Evolutionary conservation across 2,113 vertebrate genomes (phyloP).

Genomic region (Pampusana beccarii): DNA sequence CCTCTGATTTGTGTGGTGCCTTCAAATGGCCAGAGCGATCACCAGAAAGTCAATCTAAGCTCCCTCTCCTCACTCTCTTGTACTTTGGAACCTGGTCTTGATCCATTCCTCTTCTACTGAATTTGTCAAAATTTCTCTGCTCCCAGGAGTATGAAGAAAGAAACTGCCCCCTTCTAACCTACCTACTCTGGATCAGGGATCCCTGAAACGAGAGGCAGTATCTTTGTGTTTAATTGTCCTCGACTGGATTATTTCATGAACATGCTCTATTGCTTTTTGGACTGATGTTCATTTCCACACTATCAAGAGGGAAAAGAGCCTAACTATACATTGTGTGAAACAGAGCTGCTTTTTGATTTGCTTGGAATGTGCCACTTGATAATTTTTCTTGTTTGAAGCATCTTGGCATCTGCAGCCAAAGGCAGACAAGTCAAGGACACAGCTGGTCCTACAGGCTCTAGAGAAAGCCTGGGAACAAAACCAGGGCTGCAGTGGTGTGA

Average conservation of each 20-base stretch:
- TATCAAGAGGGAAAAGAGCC: not conserved
- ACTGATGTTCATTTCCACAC: not conserved
- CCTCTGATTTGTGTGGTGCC: not conserved
- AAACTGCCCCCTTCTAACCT: not conserved
- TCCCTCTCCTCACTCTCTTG: not conserved
- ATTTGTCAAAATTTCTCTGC: not conserved
- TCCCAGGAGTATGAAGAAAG: not conserved
- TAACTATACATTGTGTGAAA: not conserved
- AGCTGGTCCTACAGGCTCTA: slow-evolving; percentile 46
- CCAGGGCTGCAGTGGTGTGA: slow-evolving; percentile 8
- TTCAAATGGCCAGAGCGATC: not conserved
- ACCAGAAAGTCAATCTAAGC: not conserved
- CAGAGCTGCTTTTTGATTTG: not conserved
- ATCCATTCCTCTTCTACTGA: not conserved
- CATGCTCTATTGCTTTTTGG: not conserved
- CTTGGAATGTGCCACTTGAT: not conserved
- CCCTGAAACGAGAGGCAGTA: not conserved
- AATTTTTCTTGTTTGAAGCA: slow-evolving; percentile 53
- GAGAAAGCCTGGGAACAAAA: slow-evolving; percentile 52
- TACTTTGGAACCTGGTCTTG: not conserved
- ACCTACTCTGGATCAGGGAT: not conserved
- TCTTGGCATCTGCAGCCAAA: slow-evolving; percentile 14
- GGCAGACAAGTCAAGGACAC: slow-evolving; percentile 58
- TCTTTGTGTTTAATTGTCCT: not conserved
- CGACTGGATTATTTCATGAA: not conserved